Percentiles rank a stretch among this genome's conserved stretches.
Conservation (phyloP, 2,797 vertebrate species). For the Rhinatrema bivittatum region DNA sequence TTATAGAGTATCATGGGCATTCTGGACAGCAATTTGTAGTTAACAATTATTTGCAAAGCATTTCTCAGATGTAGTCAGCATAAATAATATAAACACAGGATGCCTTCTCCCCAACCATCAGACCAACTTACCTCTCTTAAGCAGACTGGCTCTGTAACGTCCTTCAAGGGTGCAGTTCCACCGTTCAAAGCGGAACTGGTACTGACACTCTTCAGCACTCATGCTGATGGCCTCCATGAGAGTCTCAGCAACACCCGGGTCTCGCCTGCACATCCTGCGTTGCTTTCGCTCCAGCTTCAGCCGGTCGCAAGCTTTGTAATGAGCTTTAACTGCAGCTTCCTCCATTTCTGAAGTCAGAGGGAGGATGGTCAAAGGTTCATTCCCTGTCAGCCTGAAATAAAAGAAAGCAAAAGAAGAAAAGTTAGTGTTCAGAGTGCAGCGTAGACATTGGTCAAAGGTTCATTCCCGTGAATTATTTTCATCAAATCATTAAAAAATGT, state of each 20-base stretch:
- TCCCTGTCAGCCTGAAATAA: slow-evolving; percentile 87
- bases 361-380: slow-evolving; percentile 92
- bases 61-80: no score
- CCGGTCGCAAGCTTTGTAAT: slow-evolving; percentile 95
- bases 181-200: slow-evolving; percentile 95
- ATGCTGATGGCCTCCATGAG: slow-evolving; percentile 94
- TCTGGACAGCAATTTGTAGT: no score
- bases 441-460: no score
- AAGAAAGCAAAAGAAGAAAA: no score
- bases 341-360: slow-evolving; percentile 86
- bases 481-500: no score
- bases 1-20: no score
- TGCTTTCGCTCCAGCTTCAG: slow-evolving; percentile 97
- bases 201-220: slow-evolving; percentile 92
- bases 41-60: no score
- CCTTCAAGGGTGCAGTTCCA: slow-evolving; percentile 98
- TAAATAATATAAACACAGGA: no score
- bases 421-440: no score
- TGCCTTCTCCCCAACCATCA: no score
- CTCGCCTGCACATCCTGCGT: slow-evolving; percentile 90
- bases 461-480: no score
- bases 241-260: slow-evolving; percentile 92
- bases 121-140: slow-evolving; percentile 86
- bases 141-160: slow-evolving; percentile 81
- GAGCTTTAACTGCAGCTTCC: slow-evolving; percentile 75